Base-by-base conservation (phyloP, 2,888 invertebrate genomes). In the Sphecodes monilicornis region DNA sequence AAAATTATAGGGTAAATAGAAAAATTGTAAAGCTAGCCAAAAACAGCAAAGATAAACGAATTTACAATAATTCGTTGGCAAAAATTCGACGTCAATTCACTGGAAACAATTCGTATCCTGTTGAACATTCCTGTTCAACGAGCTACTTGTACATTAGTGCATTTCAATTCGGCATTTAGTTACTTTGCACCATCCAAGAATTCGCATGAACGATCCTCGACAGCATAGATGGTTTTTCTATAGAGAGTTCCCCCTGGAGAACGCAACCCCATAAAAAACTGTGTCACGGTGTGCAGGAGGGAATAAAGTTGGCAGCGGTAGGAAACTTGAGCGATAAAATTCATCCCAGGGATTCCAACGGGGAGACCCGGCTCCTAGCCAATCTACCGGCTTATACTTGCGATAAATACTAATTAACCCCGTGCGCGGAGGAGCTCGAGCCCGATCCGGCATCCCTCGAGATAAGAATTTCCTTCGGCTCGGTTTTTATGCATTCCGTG, bases 391-490 rank as follows among this genome's bases (percentile, higher is more conserved):
- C 76, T 85, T 82, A 82, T 75, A 77, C 72, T 41, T 72, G 76
- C 81, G 79, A 87, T 87, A 87, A 87, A 87, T 87, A 87, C 87
- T 82, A 88, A 87, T 87, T 82, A 87, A 82, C 87, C 80, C 71
- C 60, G 22, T 41, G 64, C 74, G 69, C 66, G 36, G 36, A 11
- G 36, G 36, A 8, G 60, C 32, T 36, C 46, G 39, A 66, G 29
- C 41, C 76, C 75, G 43, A 69, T 50, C 68, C 78, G 29, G 29
- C 69, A 36, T 22, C 11, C 66, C 74, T 41, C 41, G 50, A 69
- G 78, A 82, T 86, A 80, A 82, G 86, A 86, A 80, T 86, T 82
- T 72, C 57, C 77, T 50, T 82, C 75, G 50, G 50, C 75, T 82
- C 84, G n/a, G 41, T 76, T 76, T 69, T 73, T 77, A 70, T 57